phyloP scores from a whole-genome alignment of 1,140 invertebrate species.

The Venturia canescens region DNA sequence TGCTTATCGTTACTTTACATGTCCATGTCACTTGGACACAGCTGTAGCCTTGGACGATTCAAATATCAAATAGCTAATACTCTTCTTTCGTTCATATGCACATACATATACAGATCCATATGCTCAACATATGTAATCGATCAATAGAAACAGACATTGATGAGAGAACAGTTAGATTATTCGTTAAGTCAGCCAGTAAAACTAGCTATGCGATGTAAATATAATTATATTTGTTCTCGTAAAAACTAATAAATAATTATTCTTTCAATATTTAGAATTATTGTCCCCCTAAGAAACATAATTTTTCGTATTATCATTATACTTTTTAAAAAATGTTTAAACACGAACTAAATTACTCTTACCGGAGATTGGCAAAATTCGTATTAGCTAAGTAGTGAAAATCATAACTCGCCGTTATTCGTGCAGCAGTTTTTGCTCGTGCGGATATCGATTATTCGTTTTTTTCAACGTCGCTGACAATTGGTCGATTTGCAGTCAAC shows the following conservation, averaged over 20 bases:
- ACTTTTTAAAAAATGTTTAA: too few relatives aligned
- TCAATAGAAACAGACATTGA: not conserved
- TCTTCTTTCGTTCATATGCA: not conserved
- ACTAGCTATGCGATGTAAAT: not conserved
- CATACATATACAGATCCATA: not conserved
- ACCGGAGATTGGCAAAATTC: slow-evolving; percentile 23
- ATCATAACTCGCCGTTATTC: not conserved
- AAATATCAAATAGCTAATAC: not conserved
- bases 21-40: too few relatives aligned
- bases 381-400: slow-evolving; percentile 1
- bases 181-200: not conserved
- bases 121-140: slow-evolving; percentile 7
- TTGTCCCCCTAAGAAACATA: slow-evolving; percentile 31
- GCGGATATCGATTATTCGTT: slow-evolving; percentile 3
- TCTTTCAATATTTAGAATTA: slow-evolving; percentile 3
- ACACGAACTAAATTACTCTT: not conserved
- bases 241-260: slow-evolving; percentile 29
- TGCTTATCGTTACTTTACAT: too few relatives aligned
- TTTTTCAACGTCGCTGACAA: not conserved
- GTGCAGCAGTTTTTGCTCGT: not conserved
- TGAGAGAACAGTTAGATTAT: not conserved
- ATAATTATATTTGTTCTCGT: slow-evolving; percentile 1
- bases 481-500: slow-evolving; percentile 24
- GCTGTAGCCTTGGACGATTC: not conserved
- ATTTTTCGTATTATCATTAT: not conserved